phyloP scores from a whole-genome alignment of 2,797 vertebrate species.

The Dermochelys coriacea region DNA sequence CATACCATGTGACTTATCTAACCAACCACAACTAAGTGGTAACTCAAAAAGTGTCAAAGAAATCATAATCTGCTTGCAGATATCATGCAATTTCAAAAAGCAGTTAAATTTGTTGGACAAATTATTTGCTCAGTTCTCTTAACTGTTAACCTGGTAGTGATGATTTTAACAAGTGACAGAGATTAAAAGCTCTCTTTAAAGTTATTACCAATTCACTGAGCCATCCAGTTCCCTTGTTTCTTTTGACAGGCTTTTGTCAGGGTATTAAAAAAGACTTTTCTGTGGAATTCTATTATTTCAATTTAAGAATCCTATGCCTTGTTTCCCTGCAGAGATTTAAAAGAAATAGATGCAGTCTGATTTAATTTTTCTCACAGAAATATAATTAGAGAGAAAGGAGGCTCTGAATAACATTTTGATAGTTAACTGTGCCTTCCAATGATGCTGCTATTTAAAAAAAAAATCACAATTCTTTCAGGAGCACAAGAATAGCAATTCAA shows the following conservation, averaged over 20 bases:
- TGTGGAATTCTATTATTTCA: slow-evolving; percentile 4
- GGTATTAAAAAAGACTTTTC: slow-evolving; percentile 15
- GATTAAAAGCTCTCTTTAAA: neutral
- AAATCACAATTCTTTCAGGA: neutral
- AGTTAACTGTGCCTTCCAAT: neutral
- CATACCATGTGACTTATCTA: neutral
- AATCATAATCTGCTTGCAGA: neutral
- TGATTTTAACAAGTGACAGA: slow-evolving; percentile 26
- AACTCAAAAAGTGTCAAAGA: neutral
- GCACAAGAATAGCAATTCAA: slow-evolving; percentile 18
- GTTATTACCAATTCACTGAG: slow-evolving; percentile 21
- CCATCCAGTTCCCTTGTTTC: neutral
- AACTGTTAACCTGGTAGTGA: slow-evolving; percentile 7
- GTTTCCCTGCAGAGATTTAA: neutral
- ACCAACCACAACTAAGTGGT: neutral
- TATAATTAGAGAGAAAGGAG: neutral
- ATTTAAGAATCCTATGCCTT: slow-evolving; percentile 5
- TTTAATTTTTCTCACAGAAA: slow-evolving; percentile 34
- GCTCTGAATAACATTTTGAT: slow-evolving; percentile 7
- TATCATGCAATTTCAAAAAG: neutral
- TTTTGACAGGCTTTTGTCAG: slow-evolving; percentile 12
- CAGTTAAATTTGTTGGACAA: neutral
- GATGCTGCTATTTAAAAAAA: neutral
- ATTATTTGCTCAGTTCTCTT: neutral
- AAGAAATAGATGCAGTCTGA: neutral